Evolutionary conservation across 2,797 vertebrate genomes (phyloP), one percentile per base, ranked within the genome.

Genomic region (Cottoperca gobio): DNA sequence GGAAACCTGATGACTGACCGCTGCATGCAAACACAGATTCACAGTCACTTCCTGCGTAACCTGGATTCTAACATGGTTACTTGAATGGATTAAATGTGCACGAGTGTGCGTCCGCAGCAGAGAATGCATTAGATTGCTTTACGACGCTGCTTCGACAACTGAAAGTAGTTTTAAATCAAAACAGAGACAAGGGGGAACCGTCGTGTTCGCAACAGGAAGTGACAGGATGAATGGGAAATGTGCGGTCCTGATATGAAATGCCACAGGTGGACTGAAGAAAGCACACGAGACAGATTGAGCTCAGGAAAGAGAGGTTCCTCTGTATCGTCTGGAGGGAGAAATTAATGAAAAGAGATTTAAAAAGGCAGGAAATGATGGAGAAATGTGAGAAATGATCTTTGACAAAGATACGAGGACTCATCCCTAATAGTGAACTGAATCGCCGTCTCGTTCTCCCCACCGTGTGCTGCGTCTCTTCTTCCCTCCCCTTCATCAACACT

Each of bases 101-200:
- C 35, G 0, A n/a, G 52, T 26, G 28, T 54, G 42, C 63, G 55
- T 79, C 55, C 33, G 31, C 4, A 31, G 70, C 64, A 84, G 79
- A 83, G 86, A 87, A 79, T 52, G 33, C 43, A 63, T 26, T 1
- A 26, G 50, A 72, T 72, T 72, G 53, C 73, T 60, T 13, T 3
- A 24, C 54, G 31, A 65, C 2, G 1, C 59, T 16, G 35, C 43
- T 8, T 42, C 46, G 40, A 21, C 21, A 61, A 76, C 52, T 42
- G 24, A 73, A 69, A 70, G 21, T 17, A 5, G 16, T 54, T 43
- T 65, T 4, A 76, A 62, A 59, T 6, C 19, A 31, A 65, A 54
- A 61, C 48, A 23, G 21, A 73, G 12, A 59, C 12, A 43, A 45
- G 37, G 19, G 19, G 1, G n/a, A 58, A 35, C 17, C 37, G 53